Conservation (phyloP, 2,113 vertebrate genomes). For the Cyphomyrus plagiostoma region DNA sequence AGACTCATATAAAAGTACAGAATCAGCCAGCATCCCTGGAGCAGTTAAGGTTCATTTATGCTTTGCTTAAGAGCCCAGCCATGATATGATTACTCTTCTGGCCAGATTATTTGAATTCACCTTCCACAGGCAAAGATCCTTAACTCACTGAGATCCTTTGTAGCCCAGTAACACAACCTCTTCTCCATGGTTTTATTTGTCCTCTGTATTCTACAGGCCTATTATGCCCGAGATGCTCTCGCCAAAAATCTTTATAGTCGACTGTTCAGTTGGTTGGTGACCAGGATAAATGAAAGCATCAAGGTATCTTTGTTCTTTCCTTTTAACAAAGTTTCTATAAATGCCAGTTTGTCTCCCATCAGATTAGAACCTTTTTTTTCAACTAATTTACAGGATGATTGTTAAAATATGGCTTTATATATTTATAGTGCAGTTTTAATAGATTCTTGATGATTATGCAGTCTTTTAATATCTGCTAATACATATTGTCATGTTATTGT, state of each 20-base stretch:
- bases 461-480: background rate
- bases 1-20: background rate
- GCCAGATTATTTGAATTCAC: background rate
- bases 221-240: constrained; percentile 92
- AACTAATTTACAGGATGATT: background rate
- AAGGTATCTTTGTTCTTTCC: constrained; percentile 64
- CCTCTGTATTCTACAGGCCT: constrained; percentile 67
- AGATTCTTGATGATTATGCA: background rate
- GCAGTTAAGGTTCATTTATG: background rate
- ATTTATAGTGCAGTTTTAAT: background rate
- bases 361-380: background rate
- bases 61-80: background rate
- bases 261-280: constrained; percentile 91
- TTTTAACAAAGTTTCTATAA: background rate
- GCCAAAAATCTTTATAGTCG: constrained; percentile 97
- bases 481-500: background rate
- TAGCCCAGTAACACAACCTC: background rate
- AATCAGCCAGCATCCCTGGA: background rate
- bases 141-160: background rate
- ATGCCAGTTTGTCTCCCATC: background rate
- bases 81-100: background rate
- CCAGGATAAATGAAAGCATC: constrained; percentile 96
- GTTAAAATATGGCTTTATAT: background rate
- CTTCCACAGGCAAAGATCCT: background rate
- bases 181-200: background rate